phyloP scores from a whole-genome alignment of 2,797 vertebrate species.

The Trematomus bernacchii region DNA sequence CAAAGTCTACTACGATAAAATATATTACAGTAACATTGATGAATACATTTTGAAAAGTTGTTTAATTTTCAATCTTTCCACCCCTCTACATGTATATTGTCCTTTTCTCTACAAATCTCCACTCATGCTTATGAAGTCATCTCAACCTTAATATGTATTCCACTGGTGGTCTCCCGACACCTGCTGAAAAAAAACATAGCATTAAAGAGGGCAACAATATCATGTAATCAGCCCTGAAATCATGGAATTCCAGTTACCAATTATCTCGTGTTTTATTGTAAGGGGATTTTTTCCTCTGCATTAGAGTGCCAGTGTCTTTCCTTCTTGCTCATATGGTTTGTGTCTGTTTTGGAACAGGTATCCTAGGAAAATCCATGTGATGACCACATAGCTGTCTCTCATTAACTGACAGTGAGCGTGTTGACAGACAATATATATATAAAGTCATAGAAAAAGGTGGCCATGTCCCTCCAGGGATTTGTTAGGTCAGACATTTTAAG shows the following conservation, averaged over 20 bases:
- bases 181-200: slow-evolving; percentile 37
- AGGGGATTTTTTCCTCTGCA: slow-evolving; percentile 60
- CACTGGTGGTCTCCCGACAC: slow-evolving; percentile 33
- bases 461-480: slow-evolving; percentile 29
- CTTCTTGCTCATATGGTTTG: slow-evolving; percentile 49
- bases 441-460: slow-evolving; percentile 25
- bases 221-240: slow-evolving; percentile 67
- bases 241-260: slow-evolving; percentile 62
- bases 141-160: slow-evolving; percentile 18
- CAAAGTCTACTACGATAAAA: slow-evolving; percentile 1
- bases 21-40: slow-evolving; percentile 2
- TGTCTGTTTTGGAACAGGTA: slow-evolving; percentile 71
- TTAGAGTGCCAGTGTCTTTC: slow-evolving; percentile 48
- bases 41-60: not conserved
- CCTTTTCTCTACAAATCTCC: slow-evolving; percentile 18
- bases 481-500: slow-evolving; percentile 50
- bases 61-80: slow-evolving; percentile 2
- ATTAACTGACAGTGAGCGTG: slow-evolving; percentile 37
- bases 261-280: slow-evolving; percentile 71
- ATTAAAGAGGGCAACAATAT: slow-evolving; percentile 34
- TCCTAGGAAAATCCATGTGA: slow-evolving; percentile 66
- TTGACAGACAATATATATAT: slow-evolving; percentile 38
- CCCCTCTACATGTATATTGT: not conserved
- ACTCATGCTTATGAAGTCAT: slow-evolving; percentile 30
- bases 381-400: slow-evolving; percentile 47